phyloP scores from a whole-genome alignment of 2,797 vertebrate genomes.

The Urophycis tenuis region DNA sequence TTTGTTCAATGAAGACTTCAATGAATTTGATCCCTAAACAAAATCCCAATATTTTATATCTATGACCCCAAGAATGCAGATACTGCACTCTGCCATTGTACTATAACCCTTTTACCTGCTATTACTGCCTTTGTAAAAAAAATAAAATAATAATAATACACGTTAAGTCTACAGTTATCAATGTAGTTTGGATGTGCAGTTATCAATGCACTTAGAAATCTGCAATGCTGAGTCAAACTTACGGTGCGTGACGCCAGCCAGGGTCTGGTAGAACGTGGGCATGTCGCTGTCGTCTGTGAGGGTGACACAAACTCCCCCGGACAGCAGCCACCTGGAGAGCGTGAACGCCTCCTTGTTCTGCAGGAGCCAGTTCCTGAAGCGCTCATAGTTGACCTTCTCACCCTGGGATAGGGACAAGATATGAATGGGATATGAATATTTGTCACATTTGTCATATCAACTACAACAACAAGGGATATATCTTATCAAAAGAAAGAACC shows the following conservation, averaged over 20 bases:
- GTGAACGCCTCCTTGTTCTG: conserved; percentile 97
- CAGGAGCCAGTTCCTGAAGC: conserved; percentile 91
- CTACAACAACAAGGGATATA: neutral
- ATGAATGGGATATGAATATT: too few species aligned
- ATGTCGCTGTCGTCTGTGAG: conserved; percentile 98
- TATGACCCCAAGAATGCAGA: too few species aligned
- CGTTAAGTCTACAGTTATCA: too few species aligned
- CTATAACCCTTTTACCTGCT: too few species aligned
- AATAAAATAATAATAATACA: too few species aligned
- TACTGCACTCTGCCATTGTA: too few species aligned
- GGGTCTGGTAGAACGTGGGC: conserved; percentile 97
- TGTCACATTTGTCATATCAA: neutral
- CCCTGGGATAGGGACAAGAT: conserved; percentile 68
- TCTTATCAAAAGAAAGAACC: too few species aligned
- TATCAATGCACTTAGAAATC: neutral
- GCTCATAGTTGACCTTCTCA: conserved; percentile 97
- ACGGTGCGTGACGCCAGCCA: conserved; percentile 98
- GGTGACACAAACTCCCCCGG: conserved; percentile 91
- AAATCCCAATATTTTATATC: too few species aligned
- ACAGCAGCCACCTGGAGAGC: conserved; percentile 94
- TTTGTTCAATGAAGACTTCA: too few species aligned
- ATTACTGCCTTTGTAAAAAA: too few species aligned
- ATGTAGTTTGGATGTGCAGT: neutral
- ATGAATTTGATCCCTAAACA: too few species aligned
- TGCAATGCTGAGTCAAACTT: conserved; percentile 59